Percentiles rank a stretch among this genome's conserved stretches.
Evolutionary conservation across 2,888 invertebrate genomes (phyloP).

Genomic region (Lissocephala sabroskyi): DNA sequence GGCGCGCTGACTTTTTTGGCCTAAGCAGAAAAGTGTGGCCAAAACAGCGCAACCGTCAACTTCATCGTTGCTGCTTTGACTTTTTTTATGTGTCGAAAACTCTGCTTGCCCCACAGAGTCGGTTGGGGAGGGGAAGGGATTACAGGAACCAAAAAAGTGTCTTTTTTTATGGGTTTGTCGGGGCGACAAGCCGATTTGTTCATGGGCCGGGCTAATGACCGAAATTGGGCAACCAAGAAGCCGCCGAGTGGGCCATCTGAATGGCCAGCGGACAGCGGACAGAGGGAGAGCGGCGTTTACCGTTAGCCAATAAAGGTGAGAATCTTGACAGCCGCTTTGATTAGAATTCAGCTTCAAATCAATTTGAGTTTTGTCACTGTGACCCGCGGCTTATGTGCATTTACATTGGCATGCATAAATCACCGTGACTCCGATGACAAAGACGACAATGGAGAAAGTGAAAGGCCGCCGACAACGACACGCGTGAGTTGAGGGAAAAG

Average conservation of each 20-base stretch:
- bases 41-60: background rate
- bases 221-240: constrained; percentile 16
- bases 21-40: background rate
- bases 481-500: constrained; percentile 4
- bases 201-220: constrained; percentile 12
- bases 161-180: constrained; percentile 4
- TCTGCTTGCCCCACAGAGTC: too few relatives aligned
- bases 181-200: constrained; percentile 9
- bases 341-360: too few relatives aligned
- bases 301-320: constrained; percentile 21
- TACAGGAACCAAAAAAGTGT: background rate
- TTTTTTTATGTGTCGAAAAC: too few relatives aligned
- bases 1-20: background rate
- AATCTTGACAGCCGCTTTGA: too few relatives aligned
- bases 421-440: background rate
- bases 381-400: background rate
- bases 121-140: too few relatives aligned
- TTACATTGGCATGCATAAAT: background rate
- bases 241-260: too few relatives aligned
- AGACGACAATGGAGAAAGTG: constrained; percentile 38
- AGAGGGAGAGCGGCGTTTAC: constrained; percentile 15
- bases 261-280: too few relatives aligned
- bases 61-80: too few relatives aligned
- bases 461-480: constrained; percentile 29
- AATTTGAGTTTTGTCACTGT: too few relatives aligned